phyloP scores from a whole-genome alignment of 2,113 vertebrate genomes.

The Chinchilla lanigera region DNA sequence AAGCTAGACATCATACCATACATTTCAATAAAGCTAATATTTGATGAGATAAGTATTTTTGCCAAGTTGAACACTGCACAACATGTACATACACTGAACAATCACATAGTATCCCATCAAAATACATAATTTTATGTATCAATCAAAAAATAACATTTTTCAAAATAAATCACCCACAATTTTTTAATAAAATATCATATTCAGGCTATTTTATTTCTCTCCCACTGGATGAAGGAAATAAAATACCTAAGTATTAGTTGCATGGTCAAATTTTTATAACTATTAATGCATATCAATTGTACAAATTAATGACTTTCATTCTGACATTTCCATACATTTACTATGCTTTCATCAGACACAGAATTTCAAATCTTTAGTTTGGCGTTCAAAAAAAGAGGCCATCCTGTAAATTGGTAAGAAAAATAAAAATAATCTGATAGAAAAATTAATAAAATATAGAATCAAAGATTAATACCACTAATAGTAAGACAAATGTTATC shows the following conservation, averaged over 20 bases:
- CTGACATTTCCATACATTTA: background rate
- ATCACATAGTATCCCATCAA: background rate
- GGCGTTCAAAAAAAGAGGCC: background rate
- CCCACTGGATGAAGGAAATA: background rate
- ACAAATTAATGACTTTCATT: background rate
- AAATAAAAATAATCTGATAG: background rate
- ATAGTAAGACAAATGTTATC: background rate
- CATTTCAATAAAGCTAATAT: background rate
- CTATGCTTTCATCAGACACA: background rate
- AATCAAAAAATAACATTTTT: background rate
- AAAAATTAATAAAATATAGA: constrained; percentile 18
- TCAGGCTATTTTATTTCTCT: background rate
- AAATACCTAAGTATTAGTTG: background rate
- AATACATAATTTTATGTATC: background rate
- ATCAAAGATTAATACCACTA: constrained; percentile 4
- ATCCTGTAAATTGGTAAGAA: background rate
- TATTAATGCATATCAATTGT: background rate
- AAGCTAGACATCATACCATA: background rate
- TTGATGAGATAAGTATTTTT: background rate
- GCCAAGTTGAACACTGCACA: background rate
- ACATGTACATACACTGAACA: background rate
- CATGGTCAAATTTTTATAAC: background rate
- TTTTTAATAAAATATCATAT: background rate
- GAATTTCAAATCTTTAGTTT: background rate
- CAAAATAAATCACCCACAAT: background rate